phyloP scores from a whole-genome alignment of 1,140 invertebrate genomes.

The Bombus picipes region DNA sequence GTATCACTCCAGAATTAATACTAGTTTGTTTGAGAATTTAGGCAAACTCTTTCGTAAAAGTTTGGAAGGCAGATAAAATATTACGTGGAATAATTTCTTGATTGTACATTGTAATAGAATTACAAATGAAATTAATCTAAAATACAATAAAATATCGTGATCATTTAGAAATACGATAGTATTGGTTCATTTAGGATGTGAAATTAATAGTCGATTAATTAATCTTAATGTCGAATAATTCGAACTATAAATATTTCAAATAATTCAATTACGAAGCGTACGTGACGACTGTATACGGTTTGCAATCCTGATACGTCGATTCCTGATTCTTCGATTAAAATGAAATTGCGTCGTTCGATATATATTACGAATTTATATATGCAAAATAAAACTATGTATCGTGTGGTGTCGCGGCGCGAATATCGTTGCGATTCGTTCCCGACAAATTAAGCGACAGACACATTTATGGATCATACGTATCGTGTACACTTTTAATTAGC shows the following conservation, averaged over 20 bases:
- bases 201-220: conserved; percentile 16
- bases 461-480: conserved; percentile 55
- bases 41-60: neutral
- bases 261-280: conserved; percentile 18
- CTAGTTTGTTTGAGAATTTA: too few species aligned
- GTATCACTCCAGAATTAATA: neutral
- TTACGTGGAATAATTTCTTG: neutral
- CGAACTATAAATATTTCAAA: conserved; percentile 19
- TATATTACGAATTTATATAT: conserved; percentile 63
- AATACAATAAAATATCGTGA: neutral
- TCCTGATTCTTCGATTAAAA: conserved; percentile 53
- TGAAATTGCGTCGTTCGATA: conserved; percentile 28
- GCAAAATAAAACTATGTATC: conserved; percentile 60
- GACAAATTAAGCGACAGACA: conserved; percentile 56
- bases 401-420: conserved; percentile 10
- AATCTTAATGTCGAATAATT: conserved; percentile 12
- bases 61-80: neutral
- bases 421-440: conserved; percentile 52
- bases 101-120: neutral
- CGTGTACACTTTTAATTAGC: conserved; percentile 63
- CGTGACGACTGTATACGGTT: conserved; percentile 13
- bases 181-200: too few species aligned
- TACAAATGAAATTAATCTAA: neutral
- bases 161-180: neutral
- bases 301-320: conserved; percentile 20